These are phyloP conservation scores for Oryzias sinensis DNA, from an alignment of 2,797 vertebrate species.

Conservation along the genomic window DNA sequence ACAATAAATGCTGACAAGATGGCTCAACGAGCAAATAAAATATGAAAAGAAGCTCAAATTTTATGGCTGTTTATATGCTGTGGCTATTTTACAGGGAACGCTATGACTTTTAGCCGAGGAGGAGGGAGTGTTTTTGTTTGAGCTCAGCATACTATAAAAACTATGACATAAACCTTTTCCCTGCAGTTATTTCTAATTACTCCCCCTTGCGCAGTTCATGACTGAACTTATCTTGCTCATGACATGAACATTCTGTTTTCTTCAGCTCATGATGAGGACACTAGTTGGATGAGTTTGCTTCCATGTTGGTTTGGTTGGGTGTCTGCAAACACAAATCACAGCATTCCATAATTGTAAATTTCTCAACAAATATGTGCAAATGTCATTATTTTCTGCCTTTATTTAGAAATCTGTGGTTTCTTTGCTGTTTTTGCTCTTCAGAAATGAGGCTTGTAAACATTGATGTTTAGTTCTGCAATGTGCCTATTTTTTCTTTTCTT, in stretches of 20 bases:
- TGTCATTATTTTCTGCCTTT: conserved; percentile 12
- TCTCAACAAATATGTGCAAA: background rate
- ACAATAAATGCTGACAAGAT: conserved; percentile 32
- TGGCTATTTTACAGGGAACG: conserved; percentile 15
- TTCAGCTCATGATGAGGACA: background rate
- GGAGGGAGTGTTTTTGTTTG: conserved; percentile 16
- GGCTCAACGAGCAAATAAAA: conserved; percentile 41
- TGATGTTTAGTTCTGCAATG: conserved; percentile 33
- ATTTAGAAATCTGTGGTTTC: conserved; percentile 1
- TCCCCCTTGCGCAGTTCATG: conserved; percentile 2
- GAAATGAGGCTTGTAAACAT: conserved; percentile 25
- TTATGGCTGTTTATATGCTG: conserved; percentile 38
- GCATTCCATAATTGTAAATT: conserved; percentile 9
- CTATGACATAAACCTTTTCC: background rate
- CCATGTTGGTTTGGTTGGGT: conserved; percentile 19
- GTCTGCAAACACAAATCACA: background rate
- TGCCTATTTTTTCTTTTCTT: conserved; percentile 37
- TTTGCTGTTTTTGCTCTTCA: conserved; percentile 1
- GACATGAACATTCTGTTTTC: background rate
- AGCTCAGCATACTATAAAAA: conserved; percentile 19
- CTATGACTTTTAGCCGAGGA: background rate
- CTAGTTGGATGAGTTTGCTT: conserved; percentile 10
- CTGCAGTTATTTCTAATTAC: background rate
- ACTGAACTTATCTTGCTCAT: conserved; percentile 21
- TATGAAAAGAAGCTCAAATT: conserved; percentile 32